Evolutionary conservation across 2,888 invertebrate genomes (phyloP).

Genomic region (Hymenopus coronatus): DNA sequence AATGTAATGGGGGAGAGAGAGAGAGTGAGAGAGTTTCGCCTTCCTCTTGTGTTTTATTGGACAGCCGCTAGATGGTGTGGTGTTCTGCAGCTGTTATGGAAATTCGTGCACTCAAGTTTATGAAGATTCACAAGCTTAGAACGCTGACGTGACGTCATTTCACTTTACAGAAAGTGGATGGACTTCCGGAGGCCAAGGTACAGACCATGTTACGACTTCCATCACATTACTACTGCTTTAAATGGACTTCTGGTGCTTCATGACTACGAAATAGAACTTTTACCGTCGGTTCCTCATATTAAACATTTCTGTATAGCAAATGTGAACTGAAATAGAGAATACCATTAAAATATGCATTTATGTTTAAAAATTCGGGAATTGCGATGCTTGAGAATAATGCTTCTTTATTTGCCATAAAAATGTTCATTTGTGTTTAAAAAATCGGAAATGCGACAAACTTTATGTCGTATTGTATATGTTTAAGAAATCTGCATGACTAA

Average conservation of each 20-base stretch:
- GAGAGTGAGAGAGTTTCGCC: background rate
- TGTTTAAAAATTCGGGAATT: no score
- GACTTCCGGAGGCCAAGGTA: background rate
- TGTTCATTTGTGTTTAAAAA: no score
- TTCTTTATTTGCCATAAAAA: no score
- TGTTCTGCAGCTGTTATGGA: background rate
- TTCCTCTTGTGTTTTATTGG: background rate
- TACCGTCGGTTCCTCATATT: no score
- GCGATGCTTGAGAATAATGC: no score
- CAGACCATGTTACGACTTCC: background rate
- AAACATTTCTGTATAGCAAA: no score
- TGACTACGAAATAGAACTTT: no score
- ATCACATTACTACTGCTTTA: background rate
- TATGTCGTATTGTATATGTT: no score
- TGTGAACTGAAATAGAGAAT: no score
- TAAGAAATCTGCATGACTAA: no score
- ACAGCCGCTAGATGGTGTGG: background rate
- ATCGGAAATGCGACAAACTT: no score
- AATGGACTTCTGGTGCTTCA: background rate
- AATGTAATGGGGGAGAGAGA: background rate
- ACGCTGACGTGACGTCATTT: background rate
- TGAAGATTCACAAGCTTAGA: background rate
- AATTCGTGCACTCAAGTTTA: background rate
- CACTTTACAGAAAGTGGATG: background rate
- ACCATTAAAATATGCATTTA: no score